Conservation (phyloP, 1,140 invertebrate genomes). For the Teleopsis dalmanni region DNA sequence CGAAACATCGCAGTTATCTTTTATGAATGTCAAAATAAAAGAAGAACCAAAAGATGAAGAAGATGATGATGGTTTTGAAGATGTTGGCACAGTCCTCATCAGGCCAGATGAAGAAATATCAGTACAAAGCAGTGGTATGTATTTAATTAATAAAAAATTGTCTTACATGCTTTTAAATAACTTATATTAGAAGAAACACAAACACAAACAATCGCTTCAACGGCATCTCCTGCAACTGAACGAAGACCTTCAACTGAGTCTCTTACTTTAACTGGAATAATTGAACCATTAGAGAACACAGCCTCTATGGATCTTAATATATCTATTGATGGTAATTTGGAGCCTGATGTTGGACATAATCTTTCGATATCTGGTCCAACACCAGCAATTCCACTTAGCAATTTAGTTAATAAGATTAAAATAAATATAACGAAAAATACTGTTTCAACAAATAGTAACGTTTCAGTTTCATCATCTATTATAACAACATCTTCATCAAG, state of each 20-base stretch:
- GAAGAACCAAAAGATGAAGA: conserved; percentile 34
- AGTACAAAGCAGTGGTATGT: conserved; percentile 40
- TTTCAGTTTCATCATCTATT: background rate
- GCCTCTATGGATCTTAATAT: conserved; percentile 6
- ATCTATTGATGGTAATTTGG: conserved; percentile 66
- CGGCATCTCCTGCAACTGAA: conserved; percentile 30
- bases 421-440: conserved; percentile 70
- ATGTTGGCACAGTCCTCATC: conserved; percentile 43
- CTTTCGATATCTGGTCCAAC: conserved; percentile 44
- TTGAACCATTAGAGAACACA: conserved; percentile 46
- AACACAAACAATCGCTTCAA: conserved; percentile 37
- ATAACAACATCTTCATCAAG: conserved; percentile 8
- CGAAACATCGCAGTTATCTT: conserved; percentile 18
- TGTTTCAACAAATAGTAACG: conserved; percentile 13
- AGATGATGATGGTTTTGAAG: conserved; percentile 52
- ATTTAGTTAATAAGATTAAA: conserved; percentile 58
- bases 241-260: conserved; percentile 32
- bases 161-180: conserved; percentile 4
- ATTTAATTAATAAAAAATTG: background rate
- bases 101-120: conserved; percentile 36
- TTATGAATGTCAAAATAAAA: conserved; percentile 40
- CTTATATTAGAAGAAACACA: conserved; percentile 30
- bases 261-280: conserved; percentile 21
- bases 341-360: conserved; percentile 47
- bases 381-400: conserved; percentile 46